Conservation (phyloP, 2,113 vertebrate genomes). For the Typhlomys cinereus region DNA sequence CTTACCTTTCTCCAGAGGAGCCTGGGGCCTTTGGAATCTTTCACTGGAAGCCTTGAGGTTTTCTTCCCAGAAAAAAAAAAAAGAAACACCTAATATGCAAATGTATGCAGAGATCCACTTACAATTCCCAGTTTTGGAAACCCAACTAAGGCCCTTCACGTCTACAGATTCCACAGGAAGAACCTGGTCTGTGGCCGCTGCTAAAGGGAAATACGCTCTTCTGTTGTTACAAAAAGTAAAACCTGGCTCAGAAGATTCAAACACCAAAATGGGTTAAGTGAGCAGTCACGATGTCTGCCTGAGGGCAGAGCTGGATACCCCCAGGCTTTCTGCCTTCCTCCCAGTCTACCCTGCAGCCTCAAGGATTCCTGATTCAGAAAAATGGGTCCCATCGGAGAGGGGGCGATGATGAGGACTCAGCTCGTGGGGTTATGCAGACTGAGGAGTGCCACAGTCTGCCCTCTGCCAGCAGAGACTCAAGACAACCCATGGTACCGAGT, state of each 20-base stretch:
- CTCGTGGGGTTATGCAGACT: not conserved
- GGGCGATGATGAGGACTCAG: not conserved
- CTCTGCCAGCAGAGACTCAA: not conserved
- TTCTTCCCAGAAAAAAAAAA: not conserved
- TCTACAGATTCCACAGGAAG: not conserved
- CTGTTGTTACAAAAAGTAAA: not conserved
- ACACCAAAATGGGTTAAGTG: not conserved
- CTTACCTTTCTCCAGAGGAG: not conserved
- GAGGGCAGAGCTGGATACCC: no score
- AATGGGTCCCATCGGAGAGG: not conserved
- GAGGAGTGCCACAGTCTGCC: not conserved
- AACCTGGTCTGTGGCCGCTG: not conserved
- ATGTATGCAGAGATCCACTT: not conserved
- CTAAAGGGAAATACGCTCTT: not conserved
- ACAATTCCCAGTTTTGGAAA: not conserved
- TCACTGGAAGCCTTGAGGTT: not conserved
- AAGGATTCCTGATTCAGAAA: not conserved
- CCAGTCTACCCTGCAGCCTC: not conserved
- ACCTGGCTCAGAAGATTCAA: not conserved
- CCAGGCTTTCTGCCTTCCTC: no score
- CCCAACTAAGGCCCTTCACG: not conserved
- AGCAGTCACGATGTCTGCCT: rapidly evolving
- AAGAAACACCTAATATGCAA: not conserved
- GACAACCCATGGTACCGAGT: not conserved
- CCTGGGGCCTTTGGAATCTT: not conserved